Evolutionary conservation across 2,888 invertebrate genomes (phyloP).

Genomic region (Mantis religiosa): DNA sequence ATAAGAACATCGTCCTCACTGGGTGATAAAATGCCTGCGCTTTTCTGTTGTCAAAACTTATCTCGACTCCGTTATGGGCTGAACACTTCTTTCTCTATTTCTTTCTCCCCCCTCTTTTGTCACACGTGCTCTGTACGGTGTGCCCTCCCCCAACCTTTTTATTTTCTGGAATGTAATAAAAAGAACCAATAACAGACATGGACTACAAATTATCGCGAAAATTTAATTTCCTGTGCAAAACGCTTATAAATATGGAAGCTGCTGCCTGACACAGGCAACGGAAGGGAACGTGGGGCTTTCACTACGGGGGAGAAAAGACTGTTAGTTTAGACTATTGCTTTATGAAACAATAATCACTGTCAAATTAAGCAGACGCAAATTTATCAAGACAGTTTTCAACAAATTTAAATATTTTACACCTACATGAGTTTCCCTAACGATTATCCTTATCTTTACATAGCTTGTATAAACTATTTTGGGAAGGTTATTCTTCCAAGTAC

Average conservation of each 20-base stretch:
- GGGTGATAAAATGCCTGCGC: background rate
- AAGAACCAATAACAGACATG: background rate
- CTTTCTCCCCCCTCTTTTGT: background rate
- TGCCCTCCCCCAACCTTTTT: background rate
- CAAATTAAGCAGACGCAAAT: no score
- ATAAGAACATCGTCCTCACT: background rate
- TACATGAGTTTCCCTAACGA: no score
- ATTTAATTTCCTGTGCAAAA: background rate
- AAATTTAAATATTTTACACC: no score
- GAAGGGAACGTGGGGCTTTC: background rate
- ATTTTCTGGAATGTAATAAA: background rate
- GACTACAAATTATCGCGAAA: background rate
- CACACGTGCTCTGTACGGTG: background rate
- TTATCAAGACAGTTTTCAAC: no score
- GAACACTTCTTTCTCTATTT: background rate
- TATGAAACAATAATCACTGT: background rate
- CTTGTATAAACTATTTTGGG: no score
- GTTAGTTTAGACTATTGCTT: background rate
- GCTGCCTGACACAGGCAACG: background rate
- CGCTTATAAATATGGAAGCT: background rate
- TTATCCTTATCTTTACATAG: no score
- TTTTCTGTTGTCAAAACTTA: background rate
- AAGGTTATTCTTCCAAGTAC: no score
- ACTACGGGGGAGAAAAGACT: background rate
- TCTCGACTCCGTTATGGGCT: background rate